Percentiles rank a stretch among this genome's conserved stretches.
These are phyloP conservation scores for Rapana venosa DNA, from an alignment of 2,888 invertebrate genomes.

Conservation along the genomic window DNA sequence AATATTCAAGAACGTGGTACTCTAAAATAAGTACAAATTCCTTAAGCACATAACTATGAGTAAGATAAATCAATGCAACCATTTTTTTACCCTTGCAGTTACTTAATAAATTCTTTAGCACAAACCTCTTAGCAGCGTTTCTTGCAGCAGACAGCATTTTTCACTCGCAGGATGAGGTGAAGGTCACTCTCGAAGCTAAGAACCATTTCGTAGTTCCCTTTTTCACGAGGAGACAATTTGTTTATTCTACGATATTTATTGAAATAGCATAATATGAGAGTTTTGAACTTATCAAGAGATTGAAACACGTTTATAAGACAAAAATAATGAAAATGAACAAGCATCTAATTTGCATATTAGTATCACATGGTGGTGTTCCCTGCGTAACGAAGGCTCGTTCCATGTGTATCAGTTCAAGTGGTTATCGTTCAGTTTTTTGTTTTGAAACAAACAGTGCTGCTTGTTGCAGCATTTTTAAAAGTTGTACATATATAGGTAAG, in stretches of 20 bases:
- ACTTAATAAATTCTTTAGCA: background rate
- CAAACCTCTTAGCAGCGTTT: conserved; percentile 38
- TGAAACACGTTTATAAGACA: background rate
- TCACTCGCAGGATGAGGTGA: conserved; percentile 36
- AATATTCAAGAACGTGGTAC: too few species aligned
- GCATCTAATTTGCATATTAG: conserved; percentile 45
- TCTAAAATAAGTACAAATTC: too few species aligned
- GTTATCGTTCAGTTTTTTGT: background rate
- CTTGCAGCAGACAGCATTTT: conserved; percentile 48
- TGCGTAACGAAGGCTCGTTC: conserved; percentile 37
- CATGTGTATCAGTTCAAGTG: background rate
- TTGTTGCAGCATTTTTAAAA: background rate
- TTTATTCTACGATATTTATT: background rate
- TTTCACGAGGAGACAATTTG: background rate
- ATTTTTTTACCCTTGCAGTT: background rate
- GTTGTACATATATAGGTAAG: background rate
- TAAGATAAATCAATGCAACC: background rate
- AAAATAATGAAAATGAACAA: background rate
- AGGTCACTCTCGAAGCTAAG: conserved; percentile 40
- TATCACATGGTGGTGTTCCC: conserved; percentile 47
- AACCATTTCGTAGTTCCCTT: background rate
- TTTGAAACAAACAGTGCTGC: background rate
- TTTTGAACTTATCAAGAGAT: background rate
- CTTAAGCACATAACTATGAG: too few species aligned
- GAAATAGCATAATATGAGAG: too few species aligned